Base-by-base conservation (phyloP, 2,113 vertebrate species). In the Rhynchomys soricoides region DNA sequence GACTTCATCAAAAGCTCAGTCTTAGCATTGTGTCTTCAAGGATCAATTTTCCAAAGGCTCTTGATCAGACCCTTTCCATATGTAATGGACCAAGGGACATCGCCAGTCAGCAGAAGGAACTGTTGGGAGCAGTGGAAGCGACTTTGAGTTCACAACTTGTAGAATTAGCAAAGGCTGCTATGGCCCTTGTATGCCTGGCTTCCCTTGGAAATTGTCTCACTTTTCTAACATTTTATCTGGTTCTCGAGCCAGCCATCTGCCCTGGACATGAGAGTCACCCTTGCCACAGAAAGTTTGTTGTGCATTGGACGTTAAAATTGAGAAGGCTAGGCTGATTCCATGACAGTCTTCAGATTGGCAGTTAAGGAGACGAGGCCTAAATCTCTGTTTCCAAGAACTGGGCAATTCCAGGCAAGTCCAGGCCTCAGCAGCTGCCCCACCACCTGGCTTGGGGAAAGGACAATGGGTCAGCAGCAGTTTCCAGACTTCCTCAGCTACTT, bases 31-130 rank as follows among this genome's bases (percentile, higher is more conserved):
- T 50, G 40, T 75, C 59, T 81, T 62, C 34, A 75, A 92, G 91
- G 17, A 55, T 45, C 71, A 64, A 45, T 59, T 93, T 7, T 55
- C 19, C 19, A 73, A 93, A 82, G 52, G 40, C 50, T n/a, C 7
- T 75, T 7, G 74, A 94, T 92, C 86, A 74, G 50, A 82, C 9
- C 13, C 6, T 92, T 95, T 93, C 64, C 24, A 74, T 68, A 96
- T 97, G 34, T 86, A 64, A 11, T 45, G 43, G 75, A 16, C 21
- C 62, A 91, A 45, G 52, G 43, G 64, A 88, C 5, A 8, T 37
- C 37, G 43, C 73, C 29, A 62, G 12, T 86, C 66, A 82, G 26
- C 66, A 64, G 71, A 68, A 73, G 31, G 21, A 75, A 37, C 15
- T 78, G 0, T 73, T 77, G 13, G 24, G 6, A 85, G 78, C 31